These are phyloP conservation scores for Poeciliopsis presidionis DNA, from an alignment of 2,797 vertebrate genomes.

Conservation along the genomic window DNA sequence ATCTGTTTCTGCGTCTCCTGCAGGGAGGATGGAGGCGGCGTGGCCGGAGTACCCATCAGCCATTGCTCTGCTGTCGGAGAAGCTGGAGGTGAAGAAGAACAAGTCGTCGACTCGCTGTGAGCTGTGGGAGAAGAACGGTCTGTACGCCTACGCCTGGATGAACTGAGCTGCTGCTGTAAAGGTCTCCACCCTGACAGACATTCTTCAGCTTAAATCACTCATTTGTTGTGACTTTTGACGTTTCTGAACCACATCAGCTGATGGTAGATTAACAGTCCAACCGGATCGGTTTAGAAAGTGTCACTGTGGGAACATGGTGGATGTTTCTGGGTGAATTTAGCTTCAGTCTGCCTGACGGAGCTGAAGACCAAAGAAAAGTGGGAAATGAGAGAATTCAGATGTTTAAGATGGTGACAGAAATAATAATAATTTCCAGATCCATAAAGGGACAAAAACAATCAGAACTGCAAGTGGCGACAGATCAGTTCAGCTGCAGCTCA, in stretches of 20 bases:
- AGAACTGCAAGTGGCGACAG: neutral
- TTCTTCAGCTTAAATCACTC: neutral
- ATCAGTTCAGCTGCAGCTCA: too few relatives aligned
- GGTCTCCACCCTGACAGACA: neutral
- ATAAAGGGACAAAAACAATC: neutral
- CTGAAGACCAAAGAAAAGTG: neutral
- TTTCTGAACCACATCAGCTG: neutral
- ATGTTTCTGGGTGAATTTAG: neutral
- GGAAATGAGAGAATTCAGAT: neutral
- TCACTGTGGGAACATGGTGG: neutral
- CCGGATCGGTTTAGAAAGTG: neutral
- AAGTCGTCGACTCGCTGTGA: constrained; percentile 59
- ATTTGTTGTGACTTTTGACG: neutral
- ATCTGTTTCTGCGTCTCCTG: neutral
- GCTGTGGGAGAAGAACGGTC: constrained; percentile 75
- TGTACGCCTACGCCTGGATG: constrained; percentile 77
- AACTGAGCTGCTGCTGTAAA: constrained; percentile 63
- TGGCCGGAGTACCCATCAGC: constrained; percentile 76
- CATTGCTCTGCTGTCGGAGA: constrained; percentile 72
- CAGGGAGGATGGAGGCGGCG: constrained; percentile 75
- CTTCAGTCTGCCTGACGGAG: neutral
- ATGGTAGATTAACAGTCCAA: neutral
- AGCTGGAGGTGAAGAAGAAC: constrained; percentile 24
- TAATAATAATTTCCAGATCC: neutral
- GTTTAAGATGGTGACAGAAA: neutral